Conservation (phyloP, 2,113 vertebrate species). For the Daubentonia madagascariensis region DNA sequence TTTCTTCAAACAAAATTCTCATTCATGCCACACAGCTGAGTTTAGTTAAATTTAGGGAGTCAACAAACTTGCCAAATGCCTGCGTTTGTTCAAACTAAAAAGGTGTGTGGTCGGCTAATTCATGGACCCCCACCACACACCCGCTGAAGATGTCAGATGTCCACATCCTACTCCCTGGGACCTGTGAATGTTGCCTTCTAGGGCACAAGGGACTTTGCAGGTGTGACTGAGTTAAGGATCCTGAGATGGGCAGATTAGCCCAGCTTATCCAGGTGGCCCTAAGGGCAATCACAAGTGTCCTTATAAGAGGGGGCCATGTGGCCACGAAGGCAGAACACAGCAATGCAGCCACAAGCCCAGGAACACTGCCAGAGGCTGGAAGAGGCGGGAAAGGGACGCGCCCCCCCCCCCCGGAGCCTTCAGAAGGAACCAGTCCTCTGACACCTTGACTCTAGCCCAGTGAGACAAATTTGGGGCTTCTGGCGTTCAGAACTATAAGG, state of each 20-base stretch:
- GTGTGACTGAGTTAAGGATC: too few relatives aligned
- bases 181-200: rapidly evolving
- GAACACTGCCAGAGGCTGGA: too few relatives aligned
- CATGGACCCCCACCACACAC: rapidly evolving
- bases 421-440: background rate
- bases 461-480: background rate
- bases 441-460: background rate
- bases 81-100: background rate
- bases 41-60: background rate
- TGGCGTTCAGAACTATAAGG: background rate
- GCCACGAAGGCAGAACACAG: background rate
- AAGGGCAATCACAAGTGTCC: background rate
- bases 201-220: background rate
- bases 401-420: too few relatives aligned
- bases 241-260: background rate
- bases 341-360: background rate
- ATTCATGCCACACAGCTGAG: rapidly evolving
- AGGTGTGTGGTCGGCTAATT: rapidly evolving
- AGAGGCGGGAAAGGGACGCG: too few relatives aligned
- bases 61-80: rapidly evolving
- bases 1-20: too few relatives aligned
- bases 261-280: background rate
- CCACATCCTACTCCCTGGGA: too few relatives aligned
- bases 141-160: background rate
- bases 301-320: too few relatives aligned